Evolutionary conservation across 1,140 invertebrate species (phyloP), one percentile per base, ranked within the genome.

Genomic region (Spodoptera frugiperda): DNA sequence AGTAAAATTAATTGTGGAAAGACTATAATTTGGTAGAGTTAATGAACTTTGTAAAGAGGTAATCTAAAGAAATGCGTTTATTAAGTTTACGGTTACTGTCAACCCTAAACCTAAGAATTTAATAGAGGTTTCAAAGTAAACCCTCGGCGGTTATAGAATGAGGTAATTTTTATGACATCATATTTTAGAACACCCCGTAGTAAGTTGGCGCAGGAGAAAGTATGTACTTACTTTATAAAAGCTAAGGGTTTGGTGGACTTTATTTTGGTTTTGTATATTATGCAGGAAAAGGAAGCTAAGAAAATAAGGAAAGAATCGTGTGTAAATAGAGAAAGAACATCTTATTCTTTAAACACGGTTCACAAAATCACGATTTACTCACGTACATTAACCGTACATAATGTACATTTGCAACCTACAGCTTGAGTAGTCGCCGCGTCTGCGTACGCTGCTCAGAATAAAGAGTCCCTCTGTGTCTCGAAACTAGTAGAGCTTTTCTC

Each of bases 141-240:
- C 68, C 68, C 30, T 55, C 53, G 0, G 21, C 44, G 44, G 67
- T 71, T 30, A 63, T 59, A 76, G 76, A 75, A 74, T 48, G 75
- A 53, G 81, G 78, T 84, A 84, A 82, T 84, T 85, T 87, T 84
- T 82, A 86, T 84, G 83, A 81, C 6, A 72, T 80, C 83, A 83
- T 83, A 82, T 78, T 51, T 78, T 68, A 68, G 65, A 51, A 21
- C 54, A 48, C 65, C 63, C 65, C 48, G 48, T 30, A 68, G 48
- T 51, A 21, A 25, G 48, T 68, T 68, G 30, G 39, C 48, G 19
- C 10, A 44, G 14, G 49, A 65, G 61, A 49, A 65, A 65, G 49
- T 67, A n/a, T n/a, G n/a, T n/a, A 25, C 25, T 25, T 25, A 49
- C 48, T 67, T 67, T 67, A 67, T 49, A 67, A 67, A 44, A 44